A percentile compares a stretch with the other conserved stretches of the same genome.
These are phyloP conservation scores for Sebastes vulpes DNA, from an alignment of 2,797 vertebrate genomes.

Conservation along the genomic window DNA sequence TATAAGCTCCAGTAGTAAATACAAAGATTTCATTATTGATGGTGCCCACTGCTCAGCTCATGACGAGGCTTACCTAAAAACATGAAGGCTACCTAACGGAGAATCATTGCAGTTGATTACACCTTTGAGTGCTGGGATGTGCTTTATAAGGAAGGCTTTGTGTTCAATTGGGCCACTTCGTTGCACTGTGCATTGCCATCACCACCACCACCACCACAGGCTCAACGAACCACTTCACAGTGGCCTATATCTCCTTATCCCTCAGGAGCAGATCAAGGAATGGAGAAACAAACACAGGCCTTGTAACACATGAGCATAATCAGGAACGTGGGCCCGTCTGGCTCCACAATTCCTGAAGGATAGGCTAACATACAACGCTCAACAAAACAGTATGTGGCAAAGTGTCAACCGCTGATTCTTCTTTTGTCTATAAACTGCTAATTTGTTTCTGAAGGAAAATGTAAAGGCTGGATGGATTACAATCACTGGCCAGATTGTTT, in stretches of 20 bases:
- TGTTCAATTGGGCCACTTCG: constrained; percentile 24
- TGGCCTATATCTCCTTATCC: constrained; percentile 63
- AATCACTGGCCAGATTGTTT: background rate
- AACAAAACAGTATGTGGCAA: constrained; percentile 24
- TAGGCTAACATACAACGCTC: constrained; percentile 5
- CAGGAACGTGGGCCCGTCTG: constrained; percentile 7
- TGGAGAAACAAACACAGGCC: constrained; percentile 50
- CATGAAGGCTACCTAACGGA: constrained; percentile 11
- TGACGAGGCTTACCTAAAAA: constrained; percentile 36
- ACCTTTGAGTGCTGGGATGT: constrained; percentile 1
- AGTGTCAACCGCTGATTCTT: background rate
- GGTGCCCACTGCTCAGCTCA: constrained; percentile 18
- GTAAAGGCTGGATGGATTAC: background rate
- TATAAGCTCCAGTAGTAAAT: constrained; percentile 55
- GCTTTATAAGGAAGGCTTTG: constrained; percentile 3
- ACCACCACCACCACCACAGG: background rate
- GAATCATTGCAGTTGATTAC: constrained; percentile 49
- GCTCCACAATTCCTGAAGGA: constrained; percentile 35
- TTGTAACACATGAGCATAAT: constrained; percentile 48
- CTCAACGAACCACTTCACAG: constrained; percentile 36
- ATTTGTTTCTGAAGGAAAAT: background rate
- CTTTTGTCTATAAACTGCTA: background rate
- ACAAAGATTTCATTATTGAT: constrained; percentile 68
- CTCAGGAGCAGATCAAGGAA: constrained; percentile 66
- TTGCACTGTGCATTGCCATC: background rate